These are phyloP conservation scores for Notarius quadriscutis DNA, from an alignment of 2,113 vertebrate species.

Conservation along the genomic window DNA sequence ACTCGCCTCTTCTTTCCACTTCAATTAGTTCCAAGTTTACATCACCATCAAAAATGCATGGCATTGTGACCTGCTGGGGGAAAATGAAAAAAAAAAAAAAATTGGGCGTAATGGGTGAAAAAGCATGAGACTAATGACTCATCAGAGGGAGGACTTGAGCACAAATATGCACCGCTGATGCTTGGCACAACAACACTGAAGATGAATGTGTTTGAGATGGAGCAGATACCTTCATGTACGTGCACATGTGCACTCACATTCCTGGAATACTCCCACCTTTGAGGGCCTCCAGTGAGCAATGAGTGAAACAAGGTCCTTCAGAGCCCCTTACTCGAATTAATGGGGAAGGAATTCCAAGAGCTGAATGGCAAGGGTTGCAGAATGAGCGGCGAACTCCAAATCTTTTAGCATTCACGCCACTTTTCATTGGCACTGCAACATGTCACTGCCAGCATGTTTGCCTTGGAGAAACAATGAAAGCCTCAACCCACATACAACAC, in stretches of 20 bases:
- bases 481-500: background rate
- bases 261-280: slow-evolving; percentile 27
- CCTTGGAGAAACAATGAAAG: background rate
- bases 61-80: background rate
- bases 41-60: background rate
- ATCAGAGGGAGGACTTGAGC: slow-evolving; percentile 16
- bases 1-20: slow-evolving; percentile 5
- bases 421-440: slow-evolving; percentile 3
- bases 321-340: slow-evolving; percentile 7
- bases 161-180: slow-evolving; percentile 5
- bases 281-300: background rate
- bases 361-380: slow-evolving; percentile 11
- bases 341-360: slow-evolving; percentile 17
- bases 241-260: slow-evolving; percentile 22
- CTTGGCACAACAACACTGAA: slow-evolving; percentile 30
- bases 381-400: background rate
- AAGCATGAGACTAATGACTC: background rate
- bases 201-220: background rate
- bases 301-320: slow-evolving; percentile 30
- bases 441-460: background rate
- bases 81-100: background rate
- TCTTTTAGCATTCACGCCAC: background rate
- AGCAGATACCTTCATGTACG: background rate
- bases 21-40: background rate
- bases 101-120: slow-evolving; percentile 3